Conservation (phyloP, 2,888 invertebrate species). For the Epinotia brunnichana region DNA sequence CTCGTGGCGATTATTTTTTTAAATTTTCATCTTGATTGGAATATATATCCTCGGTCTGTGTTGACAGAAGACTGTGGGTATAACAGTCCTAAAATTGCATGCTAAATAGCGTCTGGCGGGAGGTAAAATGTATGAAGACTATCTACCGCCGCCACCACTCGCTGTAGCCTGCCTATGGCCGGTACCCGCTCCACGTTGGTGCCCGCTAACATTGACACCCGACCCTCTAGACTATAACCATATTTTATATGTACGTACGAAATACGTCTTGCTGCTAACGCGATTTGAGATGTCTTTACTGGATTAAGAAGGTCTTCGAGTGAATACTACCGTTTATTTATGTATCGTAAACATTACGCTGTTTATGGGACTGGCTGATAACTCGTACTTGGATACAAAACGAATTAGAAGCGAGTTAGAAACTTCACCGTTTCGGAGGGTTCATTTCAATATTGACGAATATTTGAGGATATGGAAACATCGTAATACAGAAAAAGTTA, state of each 20-base stretch:
- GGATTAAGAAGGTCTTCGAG: slow-evolving; percentile 56
- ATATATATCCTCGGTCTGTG: no score
- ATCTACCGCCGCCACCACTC: no score
- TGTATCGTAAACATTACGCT: slow-evolving; percentile 48
- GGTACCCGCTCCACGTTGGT: background rate
- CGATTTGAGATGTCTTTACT: slow-evolving; percentile 58
- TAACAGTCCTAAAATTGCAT: no score
- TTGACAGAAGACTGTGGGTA: no score
- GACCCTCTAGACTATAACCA: slow-evolving; percentile 47
- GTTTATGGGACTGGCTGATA: slow-evolving; percentile 15
- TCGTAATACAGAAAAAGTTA: background rate
- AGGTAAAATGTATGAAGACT: no score
- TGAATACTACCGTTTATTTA: slow-evolving; percentile 57
- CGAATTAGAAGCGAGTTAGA: background rate
- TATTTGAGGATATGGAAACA: background rate
- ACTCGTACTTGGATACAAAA: slow-evolving; percentile 11
- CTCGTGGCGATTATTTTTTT: no score
- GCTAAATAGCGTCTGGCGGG: no score
- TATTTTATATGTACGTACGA: slow-evolving; percentile 58
- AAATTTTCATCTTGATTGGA: no score
- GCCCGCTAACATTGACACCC: slow-evolving; percentile 6
- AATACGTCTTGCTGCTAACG: slow-evolving; percentile 56
- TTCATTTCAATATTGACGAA: background rate
- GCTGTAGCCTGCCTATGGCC: background rate
- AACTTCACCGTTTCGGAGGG: background rate